A percentile compares a stretch with the other conserved stretches of the same genome.
These are phyloP conservation scores for Ptilorrhoa leucosticta DNA, from an alignment of 2,113 vertebrate species.

Conservation along the genomic window DNA sequence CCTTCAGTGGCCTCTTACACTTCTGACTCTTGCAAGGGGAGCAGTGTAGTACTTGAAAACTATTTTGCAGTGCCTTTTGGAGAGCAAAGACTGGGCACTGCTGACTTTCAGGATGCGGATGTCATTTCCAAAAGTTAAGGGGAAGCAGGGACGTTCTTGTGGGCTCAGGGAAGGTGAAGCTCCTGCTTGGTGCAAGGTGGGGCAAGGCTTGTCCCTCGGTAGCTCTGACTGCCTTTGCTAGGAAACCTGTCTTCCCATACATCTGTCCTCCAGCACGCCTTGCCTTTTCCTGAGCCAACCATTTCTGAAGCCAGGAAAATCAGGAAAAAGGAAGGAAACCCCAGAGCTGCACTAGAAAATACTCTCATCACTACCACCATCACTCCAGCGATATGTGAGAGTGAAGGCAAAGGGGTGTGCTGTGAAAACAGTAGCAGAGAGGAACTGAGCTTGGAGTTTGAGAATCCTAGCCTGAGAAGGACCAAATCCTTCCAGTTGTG, in stretches of 20 bases:
- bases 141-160: not conserved
- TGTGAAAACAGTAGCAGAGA: not conserved
- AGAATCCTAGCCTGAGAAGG: not conserved
- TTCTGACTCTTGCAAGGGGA: not conserved
- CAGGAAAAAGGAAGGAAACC: not conserved
- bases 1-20: not conserved
- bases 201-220: not conserved
- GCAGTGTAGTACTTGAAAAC: not conserved
- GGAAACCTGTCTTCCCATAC: not conserved
- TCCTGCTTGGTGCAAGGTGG: not conserved
- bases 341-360: not conserved
- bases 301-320: constrained; percentile 16
- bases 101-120: not conserved
- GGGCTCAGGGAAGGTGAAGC: not conserved
- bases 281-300: not conserved
- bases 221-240: not conserved
- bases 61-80: not conserved
- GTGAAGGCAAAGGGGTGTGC: not conserved
- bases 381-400: not conserved
- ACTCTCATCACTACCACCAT: not conserved
- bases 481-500: not conserved
- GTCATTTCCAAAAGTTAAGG: not conserved
- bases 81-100: not conserved
- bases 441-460: not conserved
- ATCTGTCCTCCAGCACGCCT: not conserved